Conservation (phyloP, 2,113 vertebrate genomes). For the Hippopotamus amphibius region DNA sequence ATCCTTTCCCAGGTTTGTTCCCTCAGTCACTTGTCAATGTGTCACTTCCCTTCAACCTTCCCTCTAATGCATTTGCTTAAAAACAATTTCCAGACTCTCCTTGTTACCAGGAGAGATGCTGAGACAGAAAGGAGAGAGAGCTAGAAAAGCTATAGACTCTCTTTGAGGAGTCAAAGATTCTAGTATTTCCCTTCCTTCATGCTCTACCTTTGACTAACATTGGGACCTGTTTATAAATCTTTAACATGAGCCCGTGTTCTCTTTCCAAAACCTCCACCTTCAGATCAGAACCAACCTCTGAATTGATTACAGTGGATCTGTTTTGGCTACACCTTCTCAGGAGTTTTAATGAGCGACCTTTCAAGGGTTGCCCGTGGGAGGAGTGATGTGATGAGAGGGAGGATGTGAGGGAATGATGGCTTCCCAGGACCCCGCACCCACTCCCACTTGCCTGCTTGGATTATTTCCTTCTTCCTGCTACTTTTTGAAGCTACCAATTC, state of each 20-base stretch:
- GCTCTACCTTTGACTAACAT: conserved; percentile 77
- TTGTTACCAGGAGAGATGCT: conserved; percentile 75
- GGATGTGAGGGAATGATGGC: too few relatives aligned
- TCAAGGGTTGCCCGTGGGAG: neutral
- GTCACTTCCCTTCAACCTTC: conserved; percentile 78
- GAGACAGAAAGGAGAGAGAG: conserved; percentile 59
- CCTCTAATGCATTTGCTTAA: conserved; percentile 71
- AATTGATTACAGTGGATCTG: conserved; percentile 63
- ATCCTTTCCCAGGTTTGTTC: conserved; percentile 69
- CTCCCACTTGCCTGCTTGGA: neutral
- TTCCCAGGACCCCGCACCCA: neutral
- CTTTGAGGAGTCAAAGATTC: conserved; percentile 78
- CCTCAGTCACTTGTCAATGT: conserved; percentile 76
- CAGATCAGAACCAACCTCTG: conserved; percentile 54
- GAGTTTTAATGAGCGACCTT: conserved; percentile 58
- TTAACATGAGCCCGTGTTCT: conserved; percentile 70
- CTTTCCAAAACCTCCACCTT: conserved; percentile 74
- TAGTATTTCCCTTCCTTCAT: conserved; percentile 66
- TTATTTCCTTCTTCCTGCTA: neutral
- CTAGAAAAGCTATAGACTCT: conserved; percentile 44
- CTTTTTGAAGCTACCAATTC: neutral
- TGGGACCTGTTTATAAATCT: conserved; percentile 77
- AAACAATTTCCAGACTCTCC: conserved; percentile 72
- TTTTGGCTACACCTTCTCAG: conserved; percentile 59
- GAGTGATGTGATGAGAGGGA: neutral